Evolutionary conservation across 2,113 vertebrate species (phyloP).

Genomic region (Columbina picui): DNA sequence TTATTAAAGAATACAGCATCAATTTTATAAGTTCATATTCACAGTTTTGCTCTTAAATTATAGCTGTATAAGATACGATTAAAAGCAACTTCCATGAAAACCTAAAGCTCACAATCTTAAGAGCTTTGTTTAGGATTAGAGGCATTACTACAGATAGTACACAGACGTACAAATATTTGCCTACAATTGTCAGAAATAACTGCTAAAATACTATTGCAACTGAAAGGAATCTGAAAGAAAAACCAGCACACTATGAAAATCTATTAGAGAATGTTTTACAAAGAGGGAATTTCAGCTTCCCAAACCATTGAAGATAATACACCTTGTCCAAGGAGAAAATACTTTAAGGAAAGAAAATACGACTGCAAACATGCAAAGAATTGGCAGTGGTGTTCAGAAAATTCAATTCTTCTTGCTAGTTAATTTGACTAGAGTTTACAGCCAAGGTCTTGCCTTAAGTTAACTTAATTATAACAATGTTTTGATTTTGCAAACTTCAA

Average conservation of each 20-base stretch:
- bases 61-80: not conserved
- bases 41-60: not conserved
- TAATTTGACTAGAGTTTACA: not conserved
- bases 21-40: not conserved
- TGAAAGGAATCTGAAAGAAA: not conserved
- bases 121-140: slow-evolving; percentile 41
- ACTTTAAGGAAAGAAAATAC: not conserved
- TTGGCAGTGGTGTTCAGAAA: not conserved
- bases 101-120: not conserved
- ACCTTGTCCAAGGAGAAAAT: not conserved
- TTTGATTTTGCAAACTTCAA: not conserved
- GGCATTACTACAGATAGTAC: not conserved
- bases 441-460: not conserved
- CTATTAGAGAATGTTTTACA: not conserved
- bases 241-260: not conserved
- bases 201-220: slow-evolving; percentile 30
- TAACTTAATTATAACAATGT: not conserved
- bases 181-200: not conserved
- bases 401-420: not conserved
- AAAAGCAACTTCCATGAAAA: not conserved
- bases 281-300: not conserved
- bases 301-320: not conserved
- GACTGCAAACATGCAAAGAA: not conserved
- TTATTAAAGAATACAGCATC: not conserved
- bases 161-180: not conserved